Percentiles rank a stretch among this genome's conserved stretches.
Conservation (phyloP, 1,140 invertebrate genomes). For the Hycleus cichorii region DNA sequence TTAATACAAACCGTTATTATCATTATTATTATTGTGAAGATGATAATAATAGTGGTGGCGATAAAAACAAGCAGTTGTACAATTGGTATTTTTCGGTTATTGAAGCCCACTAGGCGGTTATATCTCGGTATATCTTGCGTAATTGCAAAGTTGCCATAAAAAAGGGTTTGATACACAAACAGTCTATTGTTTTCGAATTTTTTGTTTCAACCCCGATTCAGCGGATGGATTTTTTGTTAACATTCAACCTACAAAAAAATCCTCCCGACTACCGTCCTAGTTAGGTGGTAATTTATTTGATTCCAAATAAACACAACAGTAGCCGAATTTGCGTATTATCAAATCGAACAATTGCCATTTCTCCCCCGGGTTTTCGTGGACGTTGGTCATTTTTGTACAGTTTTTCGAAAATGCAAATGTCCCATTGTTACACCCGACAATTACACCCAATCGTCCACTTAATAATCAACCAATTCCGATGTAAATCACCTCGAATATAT, state of each 20-base stretch:
- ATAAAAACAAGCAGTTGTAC: neutral
- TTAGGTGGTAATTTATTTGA: conserved; percentile 4
- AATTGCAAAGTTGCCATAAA: conserved; percentile 7
- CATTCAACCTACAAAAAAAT: neutral
- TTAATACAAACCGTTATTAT: no score
- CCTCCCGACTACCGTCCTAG: no score
- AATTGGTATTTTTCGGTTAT: conserved; percentile 14
- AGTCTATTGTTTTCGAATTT: neutral
- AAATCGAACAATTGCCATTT: no score
- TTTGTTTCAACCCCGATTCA: neutral
- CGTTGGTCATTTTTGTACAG: conserved; percentile 7
- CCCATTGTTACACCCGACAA: neutral
- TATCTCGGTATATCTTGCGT: conserved; percentile 14
- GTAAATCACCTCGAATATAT: no score
- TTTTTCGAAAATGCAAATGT: conserved; percentile 9
- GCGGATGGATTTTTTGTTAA: conserved; percentile 3
- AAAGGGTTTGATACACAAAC: conserved; percentile 11
- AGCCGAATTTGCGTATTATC: no score
- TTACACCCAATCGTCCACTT: no score
- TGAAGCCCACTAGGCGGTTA: conserved; percentile 9
- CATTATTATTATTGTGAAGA: no score
- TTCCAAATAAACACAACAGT: neutral
- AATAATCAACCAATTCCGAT: no score
- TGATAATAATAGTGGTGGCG: neutral
- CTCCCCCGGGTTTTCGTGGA: neutral